Percentiles rank a stretch among this genome's conserved stretches.
These are phyloP conservation scores for Cairina moschata DNA, from an alignment of 2,113 vertebrate species.

Conservation along the genomic window DNA sequence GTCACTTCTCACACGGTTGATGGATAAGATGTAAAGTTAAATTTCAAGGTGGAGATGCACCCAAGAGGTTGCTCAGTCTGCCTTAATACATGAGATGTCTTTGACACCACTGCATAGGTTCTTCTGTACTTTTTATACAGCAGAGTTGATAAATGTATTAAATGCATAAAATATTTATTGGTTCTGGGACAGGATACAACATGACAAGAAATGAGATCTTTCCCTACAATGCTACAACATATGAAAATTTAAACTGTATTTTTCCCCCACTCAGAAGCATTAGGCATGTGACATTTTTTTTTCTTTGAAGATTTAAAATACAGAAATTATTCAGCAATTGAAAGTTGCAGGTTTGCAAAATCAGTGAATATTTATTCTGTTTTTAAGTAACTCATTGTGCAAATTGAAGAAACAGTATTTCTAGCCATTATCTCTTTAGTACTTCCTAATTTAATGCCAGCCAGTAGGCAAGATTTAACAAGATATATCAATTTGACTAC, in stretches of 20 bases:
- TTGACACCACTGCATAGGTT: background rate
- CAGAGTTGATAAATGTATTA: constrained; percentile 61
- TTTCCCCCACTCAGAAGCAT: background rate
- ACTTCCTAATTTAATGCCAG: constrained; percentile 35
- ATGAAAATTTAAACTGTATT: constrained; percentile 35
- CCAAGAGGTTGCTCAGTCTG: constrained; percentile 9
- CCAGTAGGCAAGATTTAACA: constrained; percentile 43
- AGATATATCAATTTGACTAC: constrained; percentile 15
- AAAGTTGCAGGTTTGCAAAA: constrained; percentile 42
- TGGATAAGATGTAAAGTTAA: constrained; percentile 50
- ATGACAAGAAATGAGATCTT: constrained; percentile 33
- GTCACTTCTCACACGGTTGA: background rate
- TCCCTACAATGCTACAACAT: background rate
- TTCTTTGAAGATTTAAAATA: constrained; percentile 56
- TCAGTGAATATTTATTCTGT: constrained; percentile 19
- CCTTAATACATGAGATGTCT: background rate
- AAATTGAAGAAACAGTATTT: background rate
- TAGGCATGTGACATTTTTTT: constrained; percentile 20
- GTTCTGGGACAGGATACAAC: constrained; percentile 15
- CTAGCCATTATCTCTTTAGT: constrained; percentile 38
- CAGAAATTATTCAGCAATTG: background rate
- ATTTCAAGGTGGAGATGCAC: constrained; percentile 55
- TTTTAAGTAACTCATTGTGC: constrained; percentile 20
- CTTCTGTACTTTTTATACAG: constrained; percentile 2
- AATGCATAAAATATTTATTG: constrained; percentile 70